Conservation (phyloP, 2,888 invertebrate species). For the Machimus rusticus region DNA sequence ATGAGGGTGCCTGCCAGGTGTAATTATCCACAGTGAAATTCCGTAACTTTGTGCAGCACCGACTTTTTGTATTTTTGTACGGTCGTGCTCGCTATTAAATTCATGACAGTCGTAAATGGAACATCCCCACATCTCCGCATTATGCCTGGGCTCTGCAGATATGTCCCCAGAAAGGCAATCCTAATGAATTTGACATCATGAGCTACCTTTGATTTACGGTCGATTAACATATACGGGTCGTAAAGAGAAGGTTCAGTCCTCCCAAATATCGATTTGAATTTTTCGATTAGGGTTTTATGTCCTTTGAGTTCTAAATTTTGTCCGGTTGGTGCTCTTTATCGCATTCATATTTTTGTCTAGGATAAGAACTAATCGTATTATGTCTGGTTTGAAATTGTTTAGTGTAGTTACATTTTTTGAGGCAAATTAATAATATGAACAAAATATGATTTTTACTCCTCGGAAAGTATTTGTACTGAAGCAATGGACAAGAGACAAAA, state of each 20-base stretch:
- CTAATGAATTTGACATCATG: constrained; percentile 2
- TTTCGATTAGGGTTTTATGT: background rate
- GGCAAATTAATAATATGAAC: no score
- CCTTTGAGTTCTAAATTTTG: background rate
- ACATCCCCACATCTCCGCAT: background rate
- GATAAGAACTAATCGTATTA: background rate
- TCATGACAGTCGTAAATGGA: background rate
- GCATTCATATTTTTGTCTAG: background rate
- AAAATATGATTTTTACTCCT: no score
- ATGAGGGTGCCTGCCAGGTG: background rate
- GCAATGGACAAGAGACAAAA: no score
- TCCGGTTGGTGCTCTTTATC: background rate
- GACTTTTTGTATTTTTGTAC: background rate
- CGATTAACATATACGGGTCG: background rate
- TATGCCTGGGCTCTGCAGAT: background rate
- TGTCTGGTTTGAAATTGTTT: background rate
- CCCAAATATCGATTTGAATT: background rate
- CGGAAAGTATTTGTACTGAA: no score
- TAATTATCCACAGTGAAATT: background rate
- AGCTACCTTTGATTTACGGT: background rate
- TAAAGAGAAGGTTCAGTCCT: background rate
- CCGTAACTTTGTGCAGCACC: background rate
- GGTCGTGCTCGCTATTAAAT: background rate
- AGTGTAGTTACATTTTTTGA: background rate
- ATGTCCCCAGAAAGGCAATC: background rate